These are phyloP conservation scores for Drosophila meridiana DNA, from an alignment of 2,888 invertebrate species.

Conservation along the genomic window DNA sequence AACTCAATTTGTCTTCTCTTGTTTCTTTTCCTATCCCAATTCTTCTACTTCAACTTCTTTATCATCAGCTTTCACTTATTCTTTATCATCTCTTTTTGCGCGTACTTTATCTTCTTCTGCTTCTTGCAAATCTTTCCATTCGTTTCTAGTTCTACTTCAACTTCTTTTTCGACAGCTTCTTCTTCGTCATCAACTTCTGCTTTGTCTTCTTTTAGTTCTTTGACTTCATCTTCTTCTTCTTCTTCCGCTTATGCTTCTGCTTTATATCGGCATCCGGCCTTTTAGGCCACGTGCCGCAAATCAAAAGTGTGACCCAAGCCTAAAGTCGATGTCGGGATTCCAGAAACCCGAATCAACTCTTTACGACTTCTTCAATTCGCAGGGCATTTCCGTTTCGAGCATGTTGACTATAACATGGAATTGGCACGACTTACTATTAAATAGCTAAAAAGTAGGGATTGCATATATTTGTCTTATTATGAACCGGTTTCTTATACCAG, in stretches of 20 bases:
- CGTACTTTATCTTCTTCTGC: background rate
- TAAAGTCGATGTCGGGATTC: background rate
- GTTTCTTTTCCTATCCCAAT: background rate
- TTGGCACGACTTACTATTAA: background rate
- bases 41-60: background rate
- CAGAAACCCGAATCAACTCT: slow-evolving; percentile 17
- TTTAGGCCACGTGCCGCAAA: slow-evolving; percentile 51
- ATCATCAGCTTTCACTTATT: background rate
- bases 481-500: background rate
- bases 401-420: slow-evolving; percentile 1
- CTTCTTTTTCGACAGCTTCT: background rate
- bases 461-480: background rate
- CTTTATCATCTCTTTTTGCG: no score
- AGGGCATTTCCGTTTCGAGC: slow-evolving; percentile 2
- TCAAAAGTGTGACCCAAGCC: slow-evolving; percentile 30
- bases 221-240: background rate
- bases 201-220: background rate
- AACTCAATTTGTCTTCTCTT: background rate
- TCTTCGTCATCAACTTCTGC: background rate
- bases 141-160: background rate
- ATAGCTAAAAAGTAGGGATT: background rate
- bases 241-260: background rate
- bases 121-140: background rate
- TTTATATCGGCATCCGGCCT: slow-evolving; percentile 14
- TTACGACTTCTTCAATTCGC: slow-evolving; percentile 6